A percentile compares a stretch with the other conserved stretches of the same genome.
phyloP scores from a whole-genome alignment of 2,113 vertebrate species.

The Etheostoma cragini region DNA sequence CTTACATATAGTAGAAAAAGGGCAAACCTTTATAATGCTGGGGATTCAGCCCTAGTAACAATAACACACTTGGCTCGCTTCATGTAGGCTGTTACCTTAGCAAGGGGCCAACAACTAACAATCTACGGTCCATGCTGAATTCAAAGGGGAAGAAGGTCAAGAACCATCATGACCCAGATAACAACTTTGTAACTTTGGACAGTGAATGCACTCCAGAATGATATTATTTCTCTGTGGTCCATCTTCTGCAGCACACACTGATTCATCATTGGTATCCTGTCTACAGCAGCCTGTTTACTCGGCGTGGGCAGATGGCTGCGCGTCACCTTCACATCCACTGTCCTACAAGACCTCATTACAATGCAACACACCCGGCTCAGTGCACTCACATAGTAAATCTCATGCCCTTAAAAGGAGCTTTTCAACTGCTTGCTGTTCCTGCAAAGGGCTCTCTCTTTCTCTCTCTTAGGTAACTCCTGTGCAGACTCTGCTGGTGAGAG shows the following conservation, averaged over 20 bases:
- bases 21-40: not conserved
- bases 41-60: no score
- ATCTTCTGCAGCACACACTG: not conserved
- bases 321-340: constrained; percentile 45
- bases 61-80: not conserved
- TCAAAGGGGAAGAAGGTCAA: not conserved
- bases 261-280: constrained; percentile 44
- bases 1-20: not conserved
- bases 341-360: constrained; percentile 50
- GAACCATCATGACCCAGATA: not conserved
- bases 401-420: constrained; percentile 86
- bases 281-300: constrained; percentile 20
- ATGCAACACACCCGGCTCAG: constrained; percentile 78
- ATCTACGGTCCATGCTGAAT: not conserved
- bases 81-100: not conserved
- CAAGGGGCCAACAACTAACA: not conserved
- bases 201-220: not conserved
- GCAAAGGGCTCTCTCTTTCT: not conserved
- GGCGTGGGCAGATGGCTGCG: constrained; percentile 32
- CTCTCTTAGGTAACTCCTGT: not conserved
- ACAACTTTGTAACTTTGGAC: not conserved
- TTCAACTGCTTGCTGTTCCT: constrained; percentile 65
- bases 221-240: not conserved
- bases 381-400: constrained; percentile 56
- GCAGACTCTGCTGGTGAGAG: constrained; percentile 67